phyloP scores from a whole-genome alignment of 2,888 invertebrate species.

The Apoda limacodes region DNA sequence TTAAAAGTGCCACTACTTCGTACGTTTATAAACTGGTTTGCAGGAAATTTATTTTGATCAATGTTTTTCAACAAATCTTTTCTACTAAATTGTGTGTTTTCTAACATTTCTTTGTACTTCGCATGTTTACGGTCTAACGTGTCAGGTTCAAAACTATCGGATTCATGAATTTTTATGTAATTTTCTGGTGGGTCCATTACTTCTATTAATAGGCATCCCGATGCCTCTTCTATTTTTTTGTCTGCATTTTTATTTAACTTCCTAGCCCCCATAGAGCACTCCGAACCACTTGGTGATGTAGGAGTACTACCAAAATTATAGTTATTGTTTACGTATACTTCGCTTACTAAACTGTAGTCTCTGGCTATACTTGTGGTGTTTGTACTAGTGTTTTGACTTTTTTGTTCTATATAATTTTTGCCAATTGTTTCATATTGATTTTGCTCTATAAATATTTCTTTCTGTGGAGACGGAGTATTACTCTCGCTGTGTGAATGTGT shows the following conservation, averaged over 20 bases:
- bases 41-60: slow-evolving; percentile 26
- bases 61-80: slow-evolving; percentile 42
- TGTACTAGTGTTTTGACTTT: slow-evolving; percentile 20
- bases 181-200: slow-evolving; percentile 85
- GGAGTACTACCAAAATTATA: slow-evolving; percentile 74
- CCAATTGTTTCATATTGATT: slow-evolving; percentile 58
- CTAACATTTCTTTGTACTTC: slow-evolving; percentile 42
- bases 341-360: slow-evolving; percentile 78
- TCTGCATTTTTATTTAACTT: slow-evolving; percentile 60
- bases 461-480: slow-evolving; percentile 53
- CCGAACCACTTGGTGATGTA: slow-evolving; percentile 69
- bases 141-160: slow-evolving; percentile 87
- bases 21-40: slow-evolving; percentile 69
- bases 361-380: slow-evolving; percentile 30
- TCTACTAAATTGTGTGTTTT: slow-evolving; percentile 41
- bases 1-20: slow-evolving; percentile 79
- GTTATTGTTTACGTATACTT: slow-evolving; percentile 83
- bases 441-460: slow-evolving; percentile 37
- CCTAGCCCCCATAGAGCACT: slow-evolving; percentile 69
- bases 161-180: slow-evolving; percentile 80
- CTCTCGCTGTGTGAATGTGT: slow-evolving; percentile 69
- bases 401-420: slow-evolving; percentile 22
- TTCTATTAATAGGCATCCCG: slow-evolving; percentile 86
- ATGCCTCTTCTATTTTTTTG: slow-evolving; percentile 70
- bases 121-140: slow-evolving; percentile 84